Conservation (phyloP, 1,140 invertebrate genomes). For the Andricus grossulariae region DNA sequence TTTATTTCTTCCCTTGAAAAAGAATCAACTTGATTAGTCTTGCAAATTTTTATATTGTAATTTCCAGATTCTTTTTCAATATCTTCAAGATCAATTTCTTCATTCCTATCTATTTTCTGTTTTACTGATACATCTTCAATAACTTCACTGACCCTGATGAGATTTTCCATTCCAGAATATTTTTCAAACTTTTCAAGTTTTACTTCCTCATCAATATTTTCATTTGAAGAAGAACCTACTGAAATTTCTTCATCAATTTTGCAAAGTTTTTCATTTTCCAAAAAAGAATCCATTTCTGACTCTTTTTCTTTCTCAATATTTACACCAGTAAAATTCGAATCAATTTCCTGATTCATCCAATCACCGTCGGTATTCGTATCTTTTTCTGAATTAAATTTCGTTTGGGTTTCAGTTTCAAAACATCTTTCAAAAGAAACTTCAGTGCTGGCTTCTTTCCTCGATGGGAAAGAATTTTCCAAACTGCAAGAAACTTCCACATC, state of each 20-base stretch:
- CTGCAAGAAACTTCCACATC: neutral
- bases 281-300: no score
- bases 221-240: no score
- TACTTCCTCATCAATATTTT: no score
- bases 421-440: neutral
- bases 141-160: no score
- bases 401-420: neutral
- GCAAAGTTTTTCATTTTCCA: no score
- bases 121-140: no score
- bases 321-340: neutral
- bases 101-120: no score
- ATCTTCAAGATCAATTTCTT: no score
- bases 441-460: neutral
- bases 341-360: neutral
- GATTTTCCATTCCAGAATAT: no score
- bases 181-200: no score
- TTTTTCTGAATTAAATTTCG: neutral
- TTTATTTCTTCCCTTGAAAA: neutral
- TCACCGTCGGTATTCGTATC: neutral
- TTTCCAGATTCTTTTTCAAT: no score
- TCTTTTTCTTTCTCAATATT: neutral
- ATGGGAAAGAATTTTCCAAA: neutral
- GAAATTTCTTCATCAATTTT: no score
- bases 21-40: neutral
- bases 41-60: neutral